Conservation (phyloP, 2,888 invertebrate species). For the Andrena trimmerana region DNA sequence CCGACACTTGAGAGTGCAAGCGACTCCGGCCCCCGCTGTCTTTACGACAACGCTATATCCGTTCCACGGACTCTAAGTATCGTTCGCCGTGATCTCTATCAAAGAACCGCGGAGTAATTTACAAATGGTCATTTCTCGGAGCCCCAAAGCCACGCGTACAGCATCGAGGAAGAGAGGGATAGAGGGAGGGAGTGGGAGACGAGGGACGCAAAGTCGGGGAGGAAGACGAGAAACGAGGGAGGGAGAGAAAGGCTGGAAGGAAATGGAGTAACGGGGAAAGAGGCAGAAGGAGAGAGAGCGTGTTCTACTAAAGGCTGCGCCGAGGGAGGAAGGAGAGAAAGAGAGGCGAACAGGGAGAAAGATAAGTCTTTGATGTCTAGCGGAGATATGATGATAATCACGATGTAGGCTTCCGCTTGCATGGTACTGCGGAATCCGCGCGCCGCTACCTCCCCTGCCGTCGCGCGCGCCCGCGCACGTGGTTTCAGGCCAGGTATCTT, state of each 20-base stretch:
- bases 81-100: slow-evolving; percentile 35
- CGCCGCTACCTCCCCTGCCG: slow-evolving; percentile 55
- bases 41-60: slow-evolving; percentile 9
- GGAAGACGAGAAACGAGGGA: slow-evolving; percentile 37
- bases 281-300: slow-evolving; percentile 16
- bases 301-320: slow-evolving; percentile 34
- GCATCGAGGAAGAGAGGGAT: slow-evolving; percentile 35
- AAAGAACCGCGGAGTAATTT: slow-evolving; percentile 73
- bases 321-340: slow-evolving; percentile 49
- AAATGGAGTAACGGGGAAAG: slow-evolving; percentile 26
- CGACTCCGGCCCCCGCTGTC: too few relatives aligned
- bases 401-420: slow-evolving; percentile 76
- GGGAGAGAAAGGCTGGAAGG: slow-evolving; percentile 33
- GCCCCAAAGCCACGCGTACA: slow-evolving; percentile 66
- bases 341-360: slow-evolving; percentile 69
- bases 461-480: slow-evolving; percentile 64
- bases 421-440: slow-evolving; percentile 71
- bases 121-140: slow-evolving; percentile 80
- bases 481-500: slow-evolving; percentile 69
- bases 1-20: too few relatives aligned
- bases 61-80: slow-evolving; percentile 25
- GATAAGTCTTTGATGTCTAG: slow-evolving; percentile 82
- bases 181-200: slow-evolving; percentile 14
- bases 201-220: slow-evolving; percentile 44
- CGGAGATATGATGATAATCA: slow-evolving; percentile 81